Evolutionary conservation across 2,113 vertebrate species (phyloP).

Genomic region (Scatophagus argus): DNA sequence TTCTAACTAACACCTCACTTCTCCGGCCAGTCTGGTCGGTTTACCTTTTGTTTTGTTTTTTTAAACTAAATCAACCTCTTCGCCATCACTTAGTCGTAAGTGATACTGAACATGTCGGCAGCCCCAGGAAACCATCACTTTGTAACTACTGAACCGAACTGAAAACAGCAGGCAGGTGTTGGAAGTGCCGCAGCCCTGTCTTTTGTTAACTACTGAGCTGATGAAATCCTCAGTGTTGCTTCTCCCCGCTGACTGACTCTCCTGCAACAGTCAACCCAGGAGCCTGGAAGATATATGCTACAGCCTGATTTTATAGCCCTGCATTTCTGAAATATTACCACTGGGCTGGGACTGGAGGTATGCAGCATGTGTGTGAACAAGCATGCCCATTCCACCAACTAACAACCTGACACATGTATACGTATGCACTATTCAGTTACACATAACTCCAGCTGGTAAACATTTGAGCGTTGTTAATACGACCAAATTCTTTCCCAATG

Average conservation of each 20-base stretch:
- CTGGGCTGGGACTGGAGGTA: slow-evolving; percentile 71
- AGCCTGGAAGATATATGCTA: slow-evolving; percentile 69
- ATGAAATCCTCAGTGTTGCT: slow-evolving; percentile 59
- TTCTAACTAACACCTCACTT: slow-evolving; percentile 73
- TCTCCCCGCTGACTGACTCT: slow-evolving; percentile 46
- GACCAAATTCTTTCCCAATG: slow-evolving; percentile 29
- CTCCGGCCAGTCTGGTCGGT: slow-evolving; percentile 45
- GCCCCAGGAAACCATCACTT: slow-evolving; percentile 59
- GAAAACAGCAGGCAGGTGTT: slow-evolving; percentile 48
- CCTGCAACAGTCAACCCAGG: slow-evolving; percentile 54
- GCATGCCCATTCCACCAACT: slow-evolving; percentile 59
- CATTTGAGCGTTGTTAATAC: slow-evolving; percentile 39
- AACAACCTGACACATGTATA: slow-evolving; percentile 58
- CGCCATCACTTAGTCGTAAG: slow-evolving; percentile 24
- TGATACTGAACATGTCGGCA: slow-evolving; percentile 50
- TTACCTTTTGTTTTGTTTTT: slow-evolving; percentile 35
- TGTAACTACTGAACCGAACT: slow-evolving; percentile 81
- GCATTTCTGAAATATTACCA: slow-evolving; percentile 77
- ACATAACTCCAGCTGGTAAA: slow-evolving; percentile 46
- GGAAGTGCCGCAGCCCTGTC: slow-evolving; percentile 40
- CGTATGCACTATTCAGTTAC: slow-evolving; percentile 68
- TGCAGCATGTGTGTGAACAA: slow-evolving; percentile 73
- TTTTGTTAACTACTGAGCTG: slow-evolving; percentile 81
- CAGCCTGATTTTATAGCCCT: slow-evolving; percentile 69
- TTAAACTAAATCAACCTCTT: slow-evolving; percentile 68